Conservation (phyloP, 1,140 invertebrate genomes). For the Drosophila subpulchrella region DNA sequence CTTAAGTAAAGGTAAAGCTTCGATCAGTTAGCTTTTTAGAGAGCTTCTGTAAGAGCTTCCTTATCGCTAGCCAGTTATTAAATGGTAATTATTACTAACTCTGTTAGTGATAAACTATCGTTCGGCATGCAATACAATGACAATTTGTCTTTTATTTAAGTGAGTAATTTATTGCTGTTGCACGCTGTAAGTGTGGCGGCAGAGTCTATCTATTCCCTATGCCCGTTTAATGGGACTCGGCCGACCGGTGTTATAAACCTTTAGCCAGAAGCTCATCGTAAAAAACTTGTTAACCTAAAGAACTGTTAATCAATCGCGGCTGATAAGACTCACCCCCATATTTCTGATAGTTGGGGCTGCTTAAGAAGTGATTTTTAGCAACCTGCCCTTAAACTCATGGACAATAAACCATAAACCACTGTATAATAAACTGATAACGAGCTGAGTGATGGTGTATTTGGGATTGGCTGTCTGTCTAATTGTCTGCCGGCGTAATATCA, state of each 20-base stretch:
- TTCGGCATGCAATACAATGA: too few species aligned
- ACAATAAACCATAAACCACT: constrained; percentile 18
- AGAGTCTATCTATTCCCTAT: too few species aligned
- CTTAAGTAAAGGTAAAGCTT: not conserved
- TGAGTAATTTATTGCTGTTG: too few species aligned
- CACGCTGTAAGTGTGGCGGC: too few species aligned
- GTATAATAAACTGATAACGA: constrained; percentile 13
- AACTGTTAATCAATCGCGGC: constrained; percentile 45
- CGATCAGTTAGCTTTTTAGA: constrained; percentile 6
- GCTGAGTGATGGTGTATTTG: constrained; percentile 22
- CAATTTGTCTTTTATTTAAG: too few species aligned
- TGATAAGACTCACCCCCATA: constrained; percentile 14
- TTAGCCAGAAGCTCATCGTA: constrained; percentile 32
- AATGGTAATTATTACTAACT: constrained; percentile 10
- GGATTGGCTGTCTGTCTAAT: not conserved
- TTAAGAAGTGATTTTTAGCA: constrained; percentile 55
- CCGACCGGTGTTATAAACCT: constrained; percentile 8
- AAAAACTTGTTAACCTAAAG: constrained; percentile 33
- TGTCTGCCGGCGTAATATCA: constrained; percentile 16
- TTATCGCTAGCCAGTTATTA: constrained; percentile 4
- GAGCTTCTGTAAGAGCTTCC: constrained; percentile 9
- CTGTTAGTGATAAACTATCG: too few species aligned
- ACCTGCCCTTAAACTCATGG: constrained; percentile 7
- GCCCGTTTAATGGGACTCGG: too few species aligned
- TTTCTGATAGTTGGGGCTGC: constrained; percentile 26